Conservation (phyloP, 2,888 invertebrate species). For the Laspeyria flexula region DNA sequence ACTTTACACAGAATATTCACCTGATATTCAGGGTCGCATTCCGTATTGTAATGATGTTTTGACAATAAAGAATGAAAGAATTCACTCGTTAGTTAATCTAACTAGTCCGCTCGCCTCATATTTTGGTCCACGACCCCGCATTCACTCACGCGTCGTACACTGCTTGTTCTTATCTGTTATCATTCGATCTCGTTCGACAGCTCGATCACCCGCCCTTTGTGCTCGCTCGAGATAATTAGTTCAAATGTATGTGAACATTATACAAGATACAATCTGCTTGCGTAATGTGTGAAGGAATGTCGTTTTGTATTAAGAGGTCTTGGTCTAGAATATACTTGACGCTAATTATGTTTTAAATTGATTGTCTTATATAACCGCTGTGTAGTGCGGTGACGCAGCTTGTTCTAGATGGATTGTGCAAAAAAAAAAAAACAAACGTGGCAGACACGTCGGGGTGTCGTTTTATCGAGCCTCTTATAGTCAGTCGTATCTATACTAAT, state of each 20-base stretch:
- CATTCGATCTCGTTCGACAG: slow-evolving; percentile 28
- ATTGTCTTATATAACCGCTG: no score
- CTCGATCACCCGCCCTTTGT: slow-evolving; percentile 7
- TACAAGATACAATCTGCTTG: neutral
- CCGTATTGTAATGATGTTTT: no score
- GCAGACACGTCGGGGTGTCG: no score
- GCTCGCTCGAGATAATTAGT: slow-evolving; percentile 6
- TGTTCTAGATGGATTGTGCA: no score
- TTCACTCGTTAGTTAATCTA: neutral
- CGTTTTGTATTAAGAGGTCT: neutral
- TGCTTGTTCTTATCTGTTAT: slow-evolving; percentile 34
- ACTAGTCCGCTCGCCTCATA: neutral
- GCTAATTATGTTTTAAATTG: neutral
- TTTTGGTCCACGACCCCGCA: slow-evolving; percentile 37
- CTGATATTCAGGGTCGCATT: no score
- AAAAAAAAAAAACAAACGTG: no score
- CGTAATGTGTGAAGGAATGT: slow-evolving; percentile 7
- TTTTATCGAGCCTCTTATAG: no score
- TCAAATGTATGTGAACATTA: slow-evolving; percentile 1
- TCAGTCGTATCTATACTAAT: no score
- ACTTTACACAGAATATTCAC: no score
- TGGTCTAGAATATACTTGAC: neutral
- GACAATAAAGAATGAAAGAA: neutral
- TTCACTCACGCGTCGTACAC: slow-evolving; percentile 34
- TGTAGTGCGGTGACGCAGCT: no score